phyloP scores from a whole-genome alignment of 2,888 invertebrate species.

The Axea sp. region DNA sequence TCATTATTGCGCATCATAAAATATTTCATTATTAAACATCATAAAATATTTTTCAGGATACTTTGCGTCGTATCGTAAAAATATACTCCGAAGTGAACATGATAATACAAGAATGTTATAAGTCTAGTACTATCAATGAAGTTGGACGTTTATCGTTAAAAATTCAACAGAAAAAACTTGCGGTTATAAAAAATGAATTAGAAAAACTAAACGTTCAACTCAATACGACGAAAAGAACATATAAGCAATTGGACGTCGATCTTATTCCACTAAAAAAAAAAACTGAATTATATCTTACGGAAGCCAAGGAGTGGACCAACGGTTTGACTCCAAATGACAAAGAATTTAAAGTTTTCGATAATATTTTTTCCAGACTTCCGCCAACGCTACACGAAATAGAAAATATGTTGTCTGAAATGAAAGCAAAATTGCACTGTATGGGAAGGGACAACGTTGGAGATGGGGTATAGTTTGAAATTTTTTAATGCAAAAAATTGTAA shows the following conservation, averaged over 20 bases:
- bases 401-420: conserved; percentile 81
- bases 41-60: too few relatives aligned
- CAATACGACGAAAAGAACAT: conserved; percentile 72
- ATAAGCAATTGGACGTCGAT: conserved; percentile 72
- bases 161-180: conserved; percentile 62
- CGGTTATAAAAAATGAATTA: conserved; percentile 73
- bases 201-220: conserved; percentile 72
- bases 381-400: conserved; percentile 81
- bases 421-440: conserved; percentile 84
- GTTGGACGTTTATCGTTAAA: conserved; percentile 68
- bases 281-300: conserved; percentile 80
- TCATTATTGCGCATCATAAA: too few relatives aligned
- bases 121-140: conserved; percentile 65
- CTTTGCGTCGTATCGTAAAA: conserved; percentile 70
- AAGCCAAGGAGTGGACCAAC: conserved; percentile 82
- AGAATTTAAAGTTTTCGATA: conserved; percentile 78
- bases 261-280: conserved; percentile 76
- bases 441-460: conserved; percentile 82
- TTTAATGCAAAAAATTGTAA: too few relatives aligned
- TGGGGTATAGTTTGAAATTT: conserved; percentile 81
- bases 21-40: too few relatives aligned
- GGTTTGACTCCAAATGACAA: conserved; percentile 82
- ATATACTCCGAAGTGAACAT: conserved; percentile 71
- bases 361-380: conserved; percentile 79
- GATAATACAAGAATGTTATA: conserved; percentile 69